Percentiles rank a stretch among this genome's conserved stretches.
Conservation (phyloP, 2,888 invertebrate species). For the Seira musarum region DNA sequence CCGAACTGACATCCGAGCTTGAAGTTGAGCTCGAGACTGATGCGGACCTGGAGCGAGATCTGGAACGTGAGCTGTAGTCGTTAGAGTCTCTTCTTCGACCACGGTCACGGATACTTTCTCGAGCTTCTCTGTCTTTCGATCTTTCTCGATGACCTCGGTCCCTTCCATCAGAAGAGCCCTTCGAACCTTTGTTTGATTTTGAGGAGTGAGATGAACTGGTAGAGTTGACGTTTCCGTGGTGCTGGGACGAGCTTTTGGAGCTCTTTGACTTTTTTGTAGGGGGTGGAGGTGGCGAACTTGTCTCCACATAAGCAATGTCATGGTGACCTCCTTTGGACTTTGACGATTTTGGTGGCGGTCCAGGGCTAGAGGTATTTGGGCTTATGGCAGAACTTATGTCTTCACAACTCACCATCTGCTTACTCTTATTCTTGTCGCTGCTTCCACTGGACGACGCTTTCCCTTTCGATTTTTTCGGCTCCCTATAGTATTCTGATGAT, state of each 20-base stretch:
- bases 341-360: constrained; percentile 45
- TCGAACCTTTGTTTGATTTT: constrained; percentile 43
- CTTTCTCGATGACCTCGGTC: constrained; percentile 27
- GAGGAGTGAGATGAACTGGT: constrained; percentile 45
- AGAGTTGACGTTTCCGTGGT: constrained; percentile 48
- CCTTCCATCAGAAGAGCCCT: not conserved
- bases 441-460: constrained; percentile 40
- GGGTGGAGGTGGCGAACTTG: constrained; percentile 43
- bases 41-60: constrained; percentile 52
- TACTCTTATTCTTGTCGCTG: constrained; percentile 48
- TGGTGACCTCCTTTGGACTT: constrained; percentile 37
- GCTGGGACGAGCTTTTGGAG: constrained; percentile 38
- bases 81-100: constrained; percentile 46
- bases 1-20: constrained; percentile 47
- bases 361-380: constrained; percentile 50
- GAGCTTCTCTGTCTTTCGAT: constrained; percentile 25
- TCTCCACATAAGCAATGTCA: constrained; percentile 42
- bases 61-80: constrained; percentile 47
- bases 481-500: constrained; percentile 52
- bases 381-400: constrained; percentile 63
- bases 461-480: constrained; percentile 60
- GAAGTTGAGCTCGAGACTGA: constrained; percentile 53
- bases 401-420: constrained; percentile 59
- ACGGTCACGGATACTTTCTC: constrained; percentile 28
- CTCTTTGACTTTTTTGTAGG: constrained; percentile 52